phyloP scores from a whole-genome alignment of 2,797 vertebrate genomes.

The Sebastes itinus region DNA sequence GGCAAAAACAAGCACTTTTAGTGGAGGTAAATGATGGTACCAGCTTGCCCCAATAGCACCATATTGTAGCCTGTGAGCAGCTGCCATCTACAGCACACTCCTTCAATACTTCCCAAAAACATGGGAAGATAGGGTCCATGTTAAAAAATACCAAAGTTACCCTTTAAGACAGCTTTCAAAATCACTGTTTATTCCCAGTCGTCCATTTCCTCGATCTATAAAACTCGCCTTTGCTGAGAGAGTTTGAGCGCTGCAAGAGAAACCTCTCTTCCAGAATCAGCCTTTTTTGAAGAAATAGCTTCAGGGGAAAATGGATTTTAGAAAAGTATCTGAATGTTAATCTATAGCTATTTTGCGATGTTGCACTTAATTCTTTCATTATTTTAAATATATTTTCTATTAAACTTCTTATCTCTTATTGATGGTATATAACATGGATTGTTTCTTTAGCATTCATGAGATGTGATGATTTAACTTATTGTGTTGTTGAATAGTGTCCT shows the following conservation, averaged over 20 bases:
- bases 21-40: not conserved
- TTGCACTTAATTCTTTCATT: not conserved
- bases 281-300: not conserved
- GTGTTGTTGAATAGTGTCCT: not conserved
- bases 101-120: not conserved
- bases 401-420: not conserved
- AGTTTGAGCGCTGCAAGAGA: not conserved
- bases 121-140: not conserved
- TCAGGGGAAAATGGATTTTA: not conserved
- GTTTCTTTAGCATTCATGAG: not conserved
- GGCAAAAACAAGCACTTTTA: not conserved
- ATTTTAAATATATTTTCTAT: not conserved
- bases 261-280: not conserved
- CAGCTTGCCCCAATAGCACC: not conserved
- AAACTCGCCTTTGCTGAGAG: not conserved
- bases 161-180: slow-evolving; percentile 1
- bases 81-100: not conserved
- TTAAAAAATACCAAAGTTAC: not conserved
- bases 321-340: not conserved
- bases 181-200: not conserved
- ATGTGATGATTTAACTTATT: not conserved
- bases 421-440: not conserved
- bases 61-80: not conserved
- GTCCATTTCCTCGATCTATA: not conserved
- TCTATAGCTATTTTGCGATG: not conserved